Conservation (phyloP, 1,140 invertebrate genomes). For the Drosophila cardini region DNA sequence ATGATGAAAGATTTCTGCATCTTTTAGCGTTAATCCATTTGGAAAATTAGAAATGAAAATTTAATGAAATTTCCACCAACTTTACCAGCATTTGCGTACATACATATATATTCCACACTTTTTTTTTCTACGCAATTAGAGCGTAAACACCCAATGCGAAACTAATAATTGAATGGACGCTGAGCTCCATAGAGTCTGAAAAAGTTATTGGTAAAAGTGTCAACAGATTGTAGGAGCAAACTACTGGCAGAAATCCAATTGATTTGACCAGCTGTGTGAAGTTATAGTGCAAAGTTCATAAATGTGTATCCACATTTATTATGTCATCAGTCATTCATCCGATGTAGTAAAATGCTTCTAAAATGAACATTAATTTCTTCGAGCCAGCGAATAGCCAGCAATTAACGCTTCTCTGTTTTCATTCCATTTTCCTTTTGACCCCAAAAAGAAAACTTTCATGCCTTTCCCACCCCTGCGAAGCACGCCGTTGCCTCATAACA, state of each 20-base stretch:
- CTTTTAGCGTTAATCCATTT: conserved; percentile 83
- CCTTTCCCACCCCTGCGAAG: background rate
- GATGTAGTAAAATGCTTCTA: conserved; percentile 58
- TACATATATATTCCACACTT: conserved; percentile 42
- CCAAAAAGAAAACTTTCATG: background rate
- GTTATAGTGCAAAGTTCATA: conserved; percentile 40
- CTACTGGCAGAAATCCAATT: conserved; percentile 27
- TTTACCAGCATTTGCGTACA: conserved; percentile 55
- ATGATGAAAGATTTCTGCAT: conserved; percentile 83
- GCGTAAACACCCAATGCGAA: conserved; percentile 20
- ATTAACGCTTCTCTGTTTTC: conserved; percentile 57
- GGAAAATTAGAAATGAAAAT: conserved; percentile 83
- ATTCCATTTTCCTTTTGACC: background rate
- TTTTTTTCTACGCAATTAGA: conserved; percentile 37
- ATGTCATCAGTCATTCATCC: conserved; percentile 71
- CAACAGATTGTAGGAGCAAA: conserved; percentile 18
- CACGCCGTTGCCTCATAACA: conserved; percentile 60
- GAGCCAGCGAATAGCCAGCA: conserved; percentile 47
- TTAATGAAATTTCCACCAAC: conserved; percentile 80
- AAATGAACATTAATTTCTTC: conserved; percentile 66
- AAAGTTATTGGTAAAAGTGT: conserved; percentile 22
- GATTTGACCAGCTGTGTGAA: conserved; percentile 8
- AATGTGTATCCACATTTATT: conserved; percentile 50
- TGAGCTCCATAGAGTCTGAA: background rate
- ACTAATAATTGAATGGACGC: conserved; percentile 53